phyloP scores from a whole-genome alignment of 2,888 invertebrate species.

The Agonum fuliginosum region DNA sequence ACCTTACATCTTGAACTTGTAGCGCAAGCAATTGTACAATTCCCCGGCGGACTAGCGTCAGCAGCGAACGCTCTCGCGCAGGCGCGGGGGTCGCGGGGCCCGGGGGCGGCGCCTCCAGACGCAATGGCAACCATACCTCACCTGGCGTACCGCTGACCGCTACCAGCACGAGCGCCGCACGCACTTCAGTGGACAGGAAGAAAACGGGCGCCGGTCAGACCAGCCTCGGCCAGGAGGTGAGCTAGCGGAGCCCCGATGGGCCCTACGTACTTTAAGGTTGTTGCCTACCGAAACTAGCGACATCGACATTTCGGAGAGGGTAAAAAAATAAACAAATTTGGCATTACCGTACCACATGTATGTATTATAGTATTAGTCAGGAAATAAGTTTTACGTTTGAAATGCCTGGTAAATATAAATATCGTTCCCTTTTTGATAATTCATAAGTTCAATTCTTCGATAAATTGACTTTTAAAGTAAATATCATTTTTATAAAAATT shows the following conservation, averaged over 20 bases:
- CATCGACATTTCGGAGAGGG: no score
- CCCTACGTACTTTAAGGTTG: not conserved
- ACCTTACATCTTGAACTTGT: slow-evolving; percentile 33
- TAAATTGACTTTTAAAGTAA: no score
- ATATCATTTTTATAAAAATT: no score
- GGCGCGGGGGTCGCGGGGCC: slow-evolving; percentile 73
- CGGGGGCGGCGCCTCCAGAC: slow-evolving; percentile 70
- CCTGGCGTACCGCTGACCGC: slow-evolving; percentile 68
- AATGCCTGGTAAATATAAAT: no score
- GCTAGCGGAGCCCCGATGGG: not conserved
- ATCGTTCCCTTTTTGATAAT: no score
- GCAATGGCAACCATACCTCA: slow-evolving; percentile 67
- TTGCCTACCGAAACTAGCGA: no score
- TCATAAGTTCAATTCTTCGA: no score
- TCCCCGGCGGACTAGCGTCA: slow-evolving; percentile 61
- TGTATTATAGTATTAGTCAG: no score
- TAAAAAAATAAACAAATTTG: no score
- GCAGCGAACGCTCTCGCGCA: slow-evolving; percentile 73
- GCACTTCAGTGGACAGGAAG: slow-evolving; percentile 67
- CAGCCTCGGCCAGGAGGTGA: slow-evolving; percentile 49
- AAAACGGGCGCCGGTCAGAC: slow-evolving; percentile 51
- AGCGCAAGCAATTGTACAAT: slow-evolving; percentile 65
- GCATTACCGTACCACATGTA: no score
- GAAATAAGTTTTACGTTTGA: no score
- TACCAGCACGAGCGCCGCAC: not conserved